Conservation (phyloP, 2,888 invertebrate species). For the Leptinotarsa juncta region DNA sequence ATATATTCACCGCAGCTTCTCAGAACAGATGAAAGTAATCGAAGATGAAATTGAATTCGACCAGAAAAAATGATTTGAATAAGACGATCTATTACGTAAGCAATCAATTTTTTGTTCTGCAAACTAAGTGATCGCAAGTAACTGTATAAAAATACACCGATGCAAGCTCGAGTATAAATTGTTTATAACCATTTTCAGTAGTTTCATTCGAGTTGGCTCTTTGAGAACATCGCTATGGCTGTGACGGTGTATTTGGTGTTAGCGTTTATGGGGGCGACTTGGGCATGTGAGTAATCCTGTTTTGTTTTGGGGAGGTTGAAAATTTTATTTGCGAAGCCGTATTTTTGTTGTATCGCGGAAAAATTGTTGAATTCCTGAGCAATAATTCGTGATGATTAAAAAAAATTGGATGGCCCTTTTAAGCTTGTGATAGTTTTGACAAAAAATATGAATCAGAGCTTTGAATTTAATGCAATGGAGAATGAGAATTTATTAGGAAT, state of each 20-base stretch:
- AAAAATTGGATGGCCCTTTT: neutral
- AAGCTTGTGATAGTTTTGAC: too few relatives aligned
- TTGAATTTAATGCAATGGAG: too few relatives aligned
- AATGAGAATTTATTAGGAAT: too few relatives aligned
- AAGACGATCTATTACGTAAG: neutral
- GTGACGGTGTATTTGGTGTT: slow-evolving; percentile 4
- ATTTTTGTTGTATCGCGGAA: neutral
- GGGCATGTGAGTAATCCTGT: slow-evolving; percentile 10
- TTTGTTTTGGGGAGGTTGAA: neutral
- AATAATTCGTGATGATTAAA: neutral
- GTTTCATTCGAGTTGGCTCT: neutral
- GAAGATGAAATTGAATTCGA: slow-evolving; percentile 1
- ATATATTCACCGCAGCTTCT: slow-evolving; percentile 13
- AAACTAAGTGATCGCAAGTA: neutral
- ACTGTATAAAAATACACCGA: slow-evolving; percentile 1
- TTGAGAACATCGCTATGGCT: neutral
- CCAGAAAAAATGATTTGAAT: slow-evolving; percentile 1
- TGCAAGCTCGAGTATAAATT: neutral
- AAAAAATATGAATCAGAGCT: too few relatives aligned
- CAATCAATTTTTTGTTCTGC: slow-evolving; percentile 15
- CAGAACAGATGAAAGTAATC: neutral
- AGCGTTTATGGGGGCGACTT: neutral
- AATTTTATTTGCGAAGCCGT: neutral
- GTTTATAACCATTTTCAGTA: neutral
- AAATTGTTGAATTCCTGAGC: neutral